Conservation (phyloP, 1,140 invertebrate genomes). For the Neomicropteryx cornuta region DNA sequence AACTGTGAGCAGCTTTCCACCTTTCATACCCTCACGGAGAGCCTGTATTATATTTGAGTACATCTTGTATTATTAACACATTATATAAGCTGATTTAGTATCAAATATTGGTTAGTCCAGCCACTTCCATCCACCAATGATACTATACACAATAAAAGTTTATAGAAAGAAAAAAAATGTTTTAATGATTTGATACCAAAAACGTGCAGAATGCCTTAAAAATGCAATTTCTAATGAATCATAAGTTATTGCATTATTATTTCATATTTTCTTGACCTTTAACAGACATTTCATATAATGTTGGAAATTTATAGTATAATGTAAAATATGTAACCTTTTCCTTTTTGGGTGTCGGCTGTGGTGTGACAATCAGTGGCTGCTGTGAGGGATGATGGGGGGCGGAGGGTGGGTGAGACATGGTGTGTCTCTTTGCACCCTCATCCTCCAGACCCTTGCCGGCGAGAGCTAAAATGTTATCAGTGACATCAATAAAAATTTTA, state of each 20-base stretch:
- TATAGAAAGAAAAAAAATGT: background rate
- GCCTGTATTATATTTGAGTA: no score
- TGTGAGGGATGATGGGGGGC: conserved; percentile 36
- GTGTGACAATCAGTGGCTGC: conserved; percentile 13
- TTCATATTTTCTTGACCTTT: no score
- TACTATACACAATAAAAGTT: background rate
- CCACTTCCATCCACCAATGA: no score
- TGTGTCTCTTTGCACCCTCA: conserved; percentile 61
- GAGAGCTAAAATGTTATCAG: conserved; percentile 13
- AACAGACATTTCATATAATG: conserved; percentile 4
- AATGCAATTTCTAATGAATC: background rate
- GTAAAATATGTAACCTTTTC: conserved; percentile 31
- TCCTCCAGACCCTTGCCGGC: conserved; percentile 28
- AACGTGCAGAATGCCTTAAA: background rate
- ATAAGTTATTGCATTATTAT: background rate
- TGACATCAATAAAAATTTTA: background rate
- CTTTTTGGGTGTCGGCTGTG: conserved; percentile 50
- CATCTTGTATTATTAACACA: no score
- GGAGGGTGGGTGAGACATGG: conserved; percentile 64
- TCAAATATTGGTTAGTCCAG: no score
- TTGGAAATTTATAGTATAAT: background rate
- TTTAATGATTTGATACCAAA: background rate
- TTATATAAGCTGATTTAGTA: no score
- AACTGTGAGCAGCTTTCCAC: no score
- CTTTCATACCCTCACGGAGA: no score